These are phyloP conservation scores for Phaethon lepturus DNA, from an alignment of 2,113 vertebrate species.

Conservation along the genomic window DNA sequence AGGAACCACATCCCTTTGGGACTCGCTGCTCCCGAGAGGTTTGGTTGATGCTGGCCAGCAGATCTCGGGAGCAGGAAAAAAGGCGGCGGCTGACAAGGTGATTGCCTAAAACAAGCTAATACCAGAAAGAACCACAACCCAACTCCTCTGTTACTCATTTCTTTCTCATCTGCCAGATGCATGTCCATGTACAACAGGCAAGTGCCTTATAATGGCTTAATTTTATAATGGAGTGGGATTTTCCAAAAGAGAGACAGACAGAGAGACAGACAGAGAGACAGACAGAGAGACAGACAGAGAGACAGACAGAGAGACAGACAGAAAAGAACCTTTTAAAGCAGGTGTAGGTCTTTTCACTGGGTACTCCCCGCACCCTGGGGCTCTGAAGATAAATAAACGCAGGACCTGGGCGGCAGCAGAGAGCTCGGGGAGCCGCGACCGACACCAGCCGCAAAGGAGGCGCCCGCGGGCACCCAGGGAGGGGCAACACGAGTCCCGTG, in stretches of 20 bases:
- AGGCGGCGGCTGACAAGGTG: not conserved
- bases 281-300: too few species aligned
- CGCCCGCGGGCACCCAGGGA: not conserved
- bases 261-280: too few species aligned
- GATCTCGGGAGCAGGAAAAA: not conserved
- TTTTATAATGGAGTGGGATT: not conserved
- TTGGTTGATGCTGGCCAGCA: not conserved
- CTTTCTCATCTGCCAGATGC: not conserved
- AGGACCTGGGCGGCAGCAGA: not conserved
- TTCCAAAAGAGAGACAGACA: not conserved
- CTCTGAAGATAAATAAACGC: not conserved
- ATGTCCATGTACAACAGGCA: not conserved
- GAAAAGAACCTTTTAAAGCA: not conserved
- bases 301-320: too few species aligned
- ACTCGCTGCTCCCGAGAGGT: not conserved
- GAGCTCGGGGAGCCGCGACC: not conserved
- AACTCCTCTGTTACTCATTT: accelerated
- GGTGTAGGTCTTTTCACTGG: not conserved
- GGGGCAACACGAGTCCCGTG: not conserved
- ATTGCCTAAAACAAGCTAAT: not conserved
- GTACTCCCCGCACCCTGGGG: not conserved
- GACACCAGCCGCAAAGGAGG: not conserved
- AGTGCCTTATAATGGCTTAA: not conserved
- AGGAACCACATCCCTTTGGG: not conserved
- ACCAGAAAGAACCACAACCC: not conserved